Evolutionary conservation across 2,888 invertebrate species (phyloP).

Genomic region (Alloscopus bannaensis): DNA sequence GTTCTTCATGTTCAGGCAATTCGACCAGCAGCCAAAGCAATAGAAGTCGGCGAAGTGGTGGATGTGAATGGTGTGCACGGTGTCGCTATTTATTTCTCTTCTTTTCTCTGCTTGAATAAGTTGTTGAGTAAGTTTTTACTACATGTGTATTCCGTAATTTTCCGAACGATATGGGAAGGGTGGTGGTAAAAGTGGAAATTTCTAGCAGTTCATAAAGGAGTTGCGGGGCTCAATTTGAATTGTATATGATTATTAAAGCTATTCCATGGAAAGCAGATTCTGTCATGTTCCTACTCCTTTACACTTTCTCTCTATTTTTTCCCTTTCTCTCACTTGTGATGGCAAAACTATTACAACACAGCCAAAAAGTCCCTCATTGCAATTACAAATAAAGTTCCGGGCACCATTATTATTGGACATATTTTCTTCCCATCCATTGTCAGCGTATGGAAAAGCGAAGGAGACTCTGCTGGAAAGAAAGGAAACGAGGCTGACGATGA

Average conservation of each 20-base stretch:
- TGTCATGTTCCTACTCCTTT: conserved; percentile 28
- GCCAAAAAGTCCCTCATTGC: conserved; percentile 62
- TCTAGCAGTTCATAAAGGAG: conserved; percentile 62
- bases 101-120: not conserved
- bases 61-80: conserved; percentile 10
- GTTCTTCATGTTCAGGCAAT: conserved; percentile 29
- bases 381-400: conserved; percentile 65
- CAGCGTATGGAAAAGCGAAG: conserved; percentile 7
- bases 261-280: conserved; percentile 48
- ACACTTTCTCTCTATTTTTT: conserved; percentile 16
- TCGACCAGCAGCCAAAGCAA: not conserved
- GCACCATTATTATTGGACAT: conserved; percentile 57
- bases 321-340: conserved; percentile 16
- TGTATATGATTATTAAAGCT: conserved; percentile 59
- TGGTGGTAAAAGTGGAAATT: conserved; percentile 45
- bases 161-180: conserved; percentile 49
- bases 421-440: conserved; percentile 55
- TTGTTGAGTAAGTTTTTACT: conserved; percentile 27
- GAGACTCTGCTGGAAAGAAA: conserved; percentile 16
- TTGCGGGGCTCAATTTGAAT: conserved; percentile 50
- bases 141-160: conserved; percentile 56
- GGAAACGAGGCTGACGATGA: not conserved
- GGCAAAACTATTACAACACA: conserved; percentile 30
- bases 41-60: conserved; percentile 1
- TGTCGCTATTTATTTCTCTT: not conserved